phyloP scores from a whole-genome alignment of 35 echinoderm and acorn worm species.

The Antedon bifida region DNA sequence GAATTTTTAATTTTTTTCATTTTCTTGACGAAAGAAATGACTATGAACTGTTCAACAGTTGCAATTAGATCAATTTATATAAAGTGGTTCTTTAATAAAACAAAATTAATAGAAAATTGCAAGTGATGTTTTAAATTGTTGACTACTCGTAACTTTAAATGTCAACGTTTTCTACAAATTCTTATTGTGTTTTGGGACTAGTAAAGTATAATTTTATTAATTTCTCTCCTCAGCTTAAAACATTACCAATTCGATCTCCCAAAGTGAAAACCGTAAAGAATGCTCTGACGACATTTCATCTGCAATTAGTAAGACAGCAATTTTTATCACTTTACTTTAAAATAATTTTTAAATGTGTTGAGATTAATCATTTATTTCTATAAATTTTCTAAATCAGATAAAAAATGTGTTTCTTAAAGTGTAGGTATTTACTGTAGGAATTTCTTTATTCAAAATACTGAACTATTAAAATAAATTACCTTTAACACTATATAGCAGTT shows the following conservation, averaged over 20 bases:
- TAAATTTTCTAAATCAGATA: too few relatives aligned
- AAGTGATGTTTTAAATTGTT: background rate
- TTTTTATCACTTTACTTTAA: constrained; percentile 1
- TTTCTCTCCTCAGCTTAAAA: constrained; percentile 39
- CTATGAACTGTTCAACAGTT: too few relatives aligned
- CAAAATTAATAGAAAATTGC: background rate
- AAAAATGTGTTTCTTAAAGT: too few relatives aligned
- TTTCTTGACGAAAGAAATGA: too few relatives aligned
- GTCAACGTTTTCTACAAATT: background rate
- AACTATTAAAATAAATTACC: too few relatives aligned
- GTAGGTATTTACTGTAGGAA: too few relatives aligned
- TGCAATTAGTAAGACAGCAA: constrained; percentile 8
- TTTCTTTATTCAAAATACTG: too few relatives aligned
- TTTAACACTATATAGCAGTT: too few relatives aligned
- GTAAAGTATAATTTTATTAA: background rate
- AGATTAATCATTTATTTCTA: background rate
- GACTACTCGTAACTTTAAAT: background rate
- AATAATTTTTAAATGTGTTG: background rate
- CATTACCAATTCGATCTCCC: constrained; percentile 75
- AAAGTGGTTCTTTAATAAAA: too few relatives aligned
- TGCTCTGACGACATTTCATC: constrained; percentile 48
- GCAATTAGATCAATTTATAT: too few relatives aligned
- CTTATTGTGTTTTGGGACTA: background rate
- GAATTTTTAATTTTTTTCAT: too few relatives aligned
- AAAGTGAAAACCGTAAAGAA: constrained; percentile 64